Evolutionary conservation across 2,113 vertebrate species (phyloP).

Genomic region (Nerophis ophidion): DNA sequence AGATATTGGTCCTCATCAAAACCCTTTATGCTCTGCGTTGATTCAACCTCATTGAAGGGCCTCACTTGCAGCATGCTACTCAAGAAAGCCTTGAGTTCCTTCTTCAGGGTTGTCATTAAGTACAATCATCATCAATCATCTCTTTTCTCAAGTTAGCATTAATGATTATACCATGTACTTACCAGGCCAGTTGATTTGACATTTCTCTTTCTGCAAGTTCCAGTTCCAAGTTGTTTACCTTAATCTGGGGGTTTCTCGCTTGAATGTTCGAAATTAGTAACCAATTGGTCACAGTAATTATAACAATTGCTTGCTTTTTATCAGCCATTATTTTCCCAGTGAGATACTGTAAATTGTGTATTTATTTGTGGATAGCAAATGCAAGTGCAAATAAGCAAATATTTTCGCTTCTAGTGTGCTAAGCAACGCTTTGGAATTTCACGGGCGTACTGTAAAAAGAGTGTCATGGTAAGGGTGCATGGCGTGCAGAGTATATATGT

Average conservation of each 20-base stretch:
- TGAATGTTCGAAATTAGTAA: too few species aligned
- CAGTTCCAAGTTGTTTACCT: not conserved
- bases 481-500: slow-evolving; percentile 13
- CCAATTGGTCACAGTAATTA: too few species aligned
- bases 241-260: too few species aligned
- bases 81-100: not conserved
- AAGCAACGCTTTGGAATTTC: slow-evolving; percentile 1
- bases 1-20: slow-evolving; percentile 7
- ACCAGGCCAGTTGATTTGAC: slow-evolving; percentile 13
- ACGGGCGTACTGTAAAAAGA: slow-evolving; percentile 19
- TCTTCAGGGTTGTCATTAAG: not conserved
- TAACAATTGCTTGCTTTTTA: not conserved
- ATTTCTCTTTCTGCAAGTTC: not conserved
- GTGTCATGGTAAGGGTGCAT: not conserved
- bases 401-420: not conserved
- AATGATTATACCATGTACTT: slow-evolving; percentile 11
- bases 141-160: slow-evolving; percentile 20
- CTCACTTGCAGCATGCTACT: not conserved
- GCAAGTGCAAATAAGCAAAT: not conserved
- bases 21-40: not conserved
- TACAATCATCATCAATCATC: slow-evolving; percentile 1
- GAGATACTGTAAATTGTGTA: too few species aligned
- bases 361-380: not conserved
- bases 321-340: not conserved
- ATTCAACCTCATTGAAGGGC: slow-evolving; percentile 19